Evolutionary conservation across 2,797 vertebrate species (phyloP).

Genomic region (Thalassophryne amazonica): DNA sequence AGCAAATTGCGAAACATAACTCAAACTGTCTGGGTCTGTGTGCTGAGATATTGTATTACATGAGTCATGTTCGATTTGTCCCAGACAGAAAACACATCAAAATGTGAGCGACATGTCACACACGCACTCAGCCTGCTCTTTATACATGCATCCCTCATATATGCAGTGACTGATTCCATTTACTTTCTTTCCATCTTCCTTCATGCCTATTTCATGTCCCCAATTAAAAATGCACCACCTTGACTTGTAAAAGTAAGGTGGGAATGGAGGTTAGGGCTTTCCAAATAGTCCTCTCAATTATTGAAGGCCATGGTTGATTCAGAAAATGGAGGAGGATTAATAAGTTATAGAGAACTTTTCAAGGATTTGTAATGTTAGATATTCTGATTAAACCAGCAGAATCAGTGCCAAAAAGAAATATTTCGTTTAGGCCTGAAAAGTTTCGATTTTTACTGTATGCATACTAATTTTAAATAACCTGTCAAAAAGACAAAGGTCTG

Average conservation of each 20-base stretch:
- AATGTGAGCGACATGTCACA: conserved; percentile 25
- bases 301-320: conserved; percentile 67
- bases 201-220: conserved; percentile 67
- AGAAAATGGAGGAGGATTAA: conserved; percentile 64
- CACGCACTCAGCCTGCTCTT: conserved; percentile 39
- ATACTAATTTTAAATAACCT: not conserved
- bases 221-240: conserved; percentile 75
- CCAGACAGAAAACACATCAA: too few species aligned
- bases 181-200: conserved; percentile 49
- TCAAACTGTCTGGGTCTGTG: conserved; percentile 58
- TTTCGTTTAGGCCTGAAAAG: conserved; percentile 25
- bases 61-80: conserved; percentile 44
- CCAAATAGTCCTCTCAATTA: conserved; percentile 70
- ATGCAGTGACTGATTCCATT: conserved; percentile 47
- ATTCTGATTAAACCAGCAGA: conserved; percentile 23
- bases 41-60: conserved; percentile 52
- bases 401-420: conserved; percentile 7
- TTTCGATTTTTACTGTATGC: conserved; percentile 24
- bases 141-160: conserved; percentile 11
- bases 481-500: not conserved
- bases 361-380: conserved; percentile 36
- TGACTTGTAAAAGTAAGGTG: conserved; percentile 71
- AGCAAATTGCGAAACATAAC: conserved; percentile 56
- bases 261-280: conserved; percentile 65
- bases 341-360: conserved; percentile 62